Evolutionary conservation across 1,140 invertebrate genomes (phyloP).

Genomic region (Colletes gigas): DNA sequence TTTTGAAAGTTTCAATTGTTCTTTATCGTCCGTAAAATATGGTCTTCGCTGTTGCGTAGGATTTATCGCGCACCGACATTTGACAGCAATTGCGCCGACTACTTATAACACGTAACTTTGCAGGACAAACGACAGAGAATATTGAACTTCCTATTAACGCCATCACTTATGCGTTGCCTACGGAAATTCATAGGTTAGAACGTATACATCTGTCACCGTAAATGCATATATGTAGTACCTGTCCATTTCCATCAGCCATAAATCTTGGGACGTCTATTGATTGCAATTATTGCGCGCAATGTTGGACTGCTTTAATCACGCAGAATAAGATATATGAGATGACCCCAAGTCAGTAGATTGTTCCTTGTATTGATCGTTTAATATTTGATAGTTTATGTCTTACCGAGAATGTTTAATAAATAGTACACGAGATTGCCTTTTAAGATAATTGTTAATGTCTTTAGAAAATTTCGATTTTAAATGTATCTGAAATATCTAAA

Average conservation of each 20-base stretch:
- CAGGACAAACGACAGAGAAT: conserved; percentile 24
- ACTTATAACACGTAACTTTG: conserved; percentile 26
- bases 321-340: conserved; percentile 17
- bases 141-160: conserved; percentile 49
- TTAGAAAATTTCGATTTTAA: too few species aligned
- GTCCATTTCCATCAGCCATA: conserved; percentile 49
- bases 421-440: too few species aligned
- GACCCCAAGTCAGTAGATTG: neutral
- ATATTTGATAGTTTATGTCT: neutral
- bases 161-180: conserved; percentile 22
- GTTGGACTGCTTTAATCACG: conserved; percentile 46
- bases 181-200: conserved; percentile 46
- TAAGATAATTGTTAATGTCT: too few species aligned
- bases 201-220: conserved; percentile 45
- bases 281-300: conserved; percentile 49
- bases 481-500: too few species aligned
- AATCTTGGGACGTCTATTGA: conserved; percentile 48
- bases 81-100: neutral
- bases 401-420: neutral
- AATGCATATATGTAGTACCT: conserved; percentile 29
- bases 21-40: neutral
- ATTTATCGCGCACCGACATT: neutral
- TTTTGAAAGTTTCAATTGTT: neutral
- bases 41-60: neutral
- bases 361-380: neutral